A percentile compares a stretch with the other conserved stretches of the same genome.
phyloP scores from a whole-genome alignment of 2,113 vertebrate genomes.

The Apteryx mantelli region DNA sequence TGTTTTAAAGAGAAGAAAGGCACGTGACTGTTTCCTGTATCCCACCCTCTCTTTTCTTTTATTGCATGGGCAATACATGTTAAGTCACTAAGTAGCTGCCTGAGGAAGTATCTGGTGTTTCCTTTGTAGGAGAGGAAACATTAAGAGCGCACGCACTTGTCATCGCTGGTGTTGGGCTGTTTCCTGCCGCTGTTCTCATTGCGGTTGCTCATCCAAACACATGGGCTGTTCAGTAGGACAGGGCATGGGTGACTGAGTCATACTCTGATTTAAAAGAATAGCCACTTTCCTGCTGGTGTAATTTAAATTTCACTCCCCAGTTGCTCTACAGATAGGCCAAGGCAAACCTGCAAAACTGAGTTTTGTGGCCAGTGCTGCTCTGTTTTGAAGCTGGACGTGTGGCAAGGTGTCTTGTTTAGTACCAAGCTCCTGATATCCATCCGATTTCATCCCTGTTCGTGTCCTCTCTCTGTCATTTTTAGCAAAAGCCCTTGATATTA shows the following conservation, averaged over 20 bases:
- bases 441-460: accelerated
- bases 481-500: neutral
- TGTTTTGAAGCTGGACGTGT: neutral
- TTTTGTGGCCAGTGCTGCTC: neutral
- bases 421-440: neutral
- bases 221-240: neutral
- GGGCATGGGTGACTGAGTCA: neutral
- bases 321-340: neutral
- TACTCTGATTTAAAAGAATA: neutral
- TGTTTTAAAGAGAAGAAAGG: neutral
- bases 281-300: neutral
- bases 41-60: neutral
- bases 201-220: neutral
- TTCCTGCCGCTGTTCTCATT: neutral
- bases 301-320: neutral
- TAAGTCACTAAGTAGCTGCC: neutral
- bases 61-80: neutral
- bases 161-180: accelerated
- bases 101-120: neutral
- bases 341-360: neutral
- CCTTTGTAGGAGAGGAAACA: neutral
- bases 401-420: neutral
- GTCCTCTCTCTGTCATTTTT: neutral
- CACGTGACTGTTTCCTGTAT: accelerated
- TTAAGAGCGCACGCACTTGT: accelerated